A percentile compares a stretch with the other conserved stretches of the same genome.
These are phyloP conservation scores for Drosophila kepulauana DNA, from an alignment of 1,140 invertebrate species.

Conservation along the genomic window DNA sequence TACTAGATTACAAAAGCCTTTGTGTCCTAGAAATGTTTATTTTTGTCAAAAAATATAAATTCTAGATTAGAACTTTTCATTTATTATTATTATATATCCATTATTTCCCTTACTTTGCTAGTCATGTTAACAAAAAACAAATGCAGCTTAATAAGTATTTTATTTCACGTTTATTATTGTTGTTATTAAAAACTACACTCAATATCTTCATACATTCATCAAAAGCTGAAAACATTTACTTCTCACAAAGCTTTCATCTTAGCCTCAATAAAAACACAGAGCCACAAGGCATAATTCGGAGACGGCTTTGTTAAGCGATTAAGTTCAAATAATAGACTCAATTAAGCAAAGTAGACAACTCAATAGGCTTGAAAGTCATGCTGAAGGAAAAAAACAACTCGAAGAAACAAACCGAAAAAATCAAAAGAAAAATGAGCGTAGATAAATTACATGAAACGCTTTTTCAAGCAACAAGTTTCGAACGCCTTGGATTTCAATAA, in stretches of 20 bases:
- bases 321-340: conserved; percentile 72
- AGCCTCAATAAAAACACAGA: conserved; percentile 25
- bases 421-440: conserved; percentile 41
- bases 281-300: conserved; percentile 37
- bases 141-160: neutral
- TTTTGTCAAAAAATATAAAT: too few species aligned
- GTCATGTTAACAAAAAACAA: too few species aligned
- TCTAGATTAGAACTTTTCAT: too few species aligned
- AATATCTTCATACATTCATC: neutral
- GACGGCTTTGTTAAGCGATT: conserved; percentile 65
- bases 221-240: neutral
- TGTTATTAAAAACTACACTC: neutral
- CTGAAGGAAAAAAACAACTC: conserved; percentile 30
- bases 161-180: neutral
- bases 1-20: too few species aligned
- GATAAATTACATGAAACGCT: conserved; percentile 42
- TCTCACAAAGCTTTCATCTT: conserved; percentile 2
- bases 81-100: too few species aligned
- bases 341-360: conserved; percentile 79
- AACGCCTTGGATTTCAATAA: conserved; percentile 45
- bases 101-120: too few species aligned
- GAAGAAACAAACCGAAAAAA: conserved; percentile 1
- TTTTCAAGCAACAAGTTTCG: conserved; percentile 48
- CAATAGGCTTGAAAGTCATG: conserved; percentile 59
- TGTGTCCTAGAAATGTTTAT: too few species aligned